These are phyloP conservation scores for Xyrichtys novacula DNA, from an alignment of 2,797 vertebrate genomes.

Conservation along the genomic window DNA sequence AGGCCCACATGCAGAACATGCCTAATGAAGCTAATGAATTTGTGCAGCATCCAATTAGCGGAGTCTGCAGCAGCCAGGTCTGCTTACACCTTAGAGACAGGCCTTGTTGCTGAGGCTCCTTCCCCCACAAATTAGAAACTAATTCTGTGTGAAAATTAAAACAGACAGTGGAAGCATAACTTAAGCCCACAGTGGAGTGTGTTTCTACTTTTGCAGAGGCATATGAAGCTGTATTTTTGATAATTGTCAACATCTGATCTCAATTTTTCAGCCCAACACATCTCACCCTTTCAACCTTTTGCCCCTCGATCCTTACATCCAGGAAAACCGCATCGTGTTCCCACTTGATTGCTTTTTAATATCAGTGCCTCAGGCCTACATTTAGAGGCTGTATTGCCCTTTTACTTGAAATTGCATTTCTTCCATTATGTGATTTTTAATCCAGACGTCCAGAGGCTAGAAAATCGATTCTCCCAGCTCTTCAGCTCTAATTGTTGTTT, in stretches of 20 bases:
- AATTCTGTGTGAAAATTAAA: slow-evolving; percentile 57
- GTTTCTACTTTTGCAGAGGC: slow-evolving; percentile 14
- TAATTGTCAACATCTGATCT: slow-evolving; percentile 15
- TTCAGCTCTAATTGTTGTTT: slow-evolving; percentile 74
- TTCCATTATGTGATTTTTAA: slow-evolving; percentile 83
- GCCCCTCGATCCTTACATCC: slow-evolving; percentile 58
- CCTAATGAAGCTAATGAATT: slow-evolving; percentile 74
- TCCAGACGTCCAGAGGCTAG: slow-evolving; percentile 71
- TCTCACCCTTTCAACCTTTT: slow-evolving; percentile 43
- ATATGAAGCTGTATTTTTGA: slow-evolving; percentile 15
- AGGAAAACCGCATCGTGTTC: slow-evolving; percentile 71
- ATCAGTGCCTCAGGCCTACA: slow-evolving; percentile 75
- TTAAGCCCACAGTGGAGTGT: slow-evolving; percentile 2
- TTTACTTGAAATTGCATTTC: slow-evolving; percentile 84
- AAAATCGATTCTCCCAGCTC: slow-evolving; percentile 71
- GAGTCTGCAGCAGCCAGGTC: slow-evolving; percentile 51
- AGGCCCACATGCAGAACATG: slow-evolving; percentile 59
- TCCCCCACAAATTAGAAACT: slow-evolving; percentile 33
- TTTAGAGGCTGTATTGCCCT: slow-evolving; percentile 82
- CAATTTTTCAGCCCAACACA: slow-evolving; percentile 29
- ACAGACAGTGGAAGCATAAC: slow-evolving; percentile 24
- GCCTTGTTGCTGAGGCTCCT: slow-evolving; percentile 11
- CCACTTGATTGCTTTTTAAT: slow-evolving; percentile 85
- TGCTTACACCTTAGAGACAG: slow-evolving; percentile 44
- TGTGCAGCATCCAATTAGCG: slow-evolving; percentile 61